phyloP scores from a whole-genome alignment of 2,888 invertebrate genomes.

The Myopa tessellatipennis region DNA sequence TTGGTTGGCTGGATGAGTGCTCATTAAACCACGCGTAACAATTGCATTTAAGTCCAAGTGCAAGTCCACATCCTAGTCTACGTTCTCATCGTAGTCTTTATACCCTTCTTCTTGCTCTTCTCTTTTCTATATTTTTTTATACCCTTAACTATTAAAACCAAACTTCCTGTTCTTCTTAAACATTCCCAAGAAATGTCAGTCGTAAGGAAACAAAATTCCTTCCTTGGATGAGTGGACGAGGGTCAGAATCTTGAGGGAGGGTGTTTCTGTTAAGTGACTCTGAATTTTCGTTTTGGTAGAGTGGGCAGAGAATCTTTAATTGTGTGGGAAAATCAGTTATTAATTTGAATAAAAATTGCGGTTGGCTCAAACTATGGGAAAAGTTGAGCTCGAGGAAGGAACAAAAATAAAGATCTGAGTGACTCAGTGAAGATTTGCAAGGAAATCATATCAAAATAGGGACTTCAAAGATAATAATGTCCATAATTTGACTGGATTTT shows the following conservation, averaged over 20 bases:
- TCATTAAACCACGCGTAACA: slow-evolving; percentile 37
- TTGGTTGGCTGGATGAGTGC: background rate
- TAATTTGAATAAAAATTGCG: background rate
- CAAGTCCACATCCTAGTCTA: no score
- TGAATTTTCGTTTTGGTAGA: background rate
- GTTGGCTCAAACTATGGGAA: background rate
- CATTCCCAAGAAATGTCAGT: background rate
- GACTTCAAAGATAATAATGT: no score
- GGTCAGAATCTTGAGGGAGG: background rate
- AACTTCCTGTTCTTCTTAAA: no score
- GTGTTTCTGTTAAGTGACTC: background rate
- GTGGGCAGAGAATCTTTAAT: slow-evolving; percentile 16
- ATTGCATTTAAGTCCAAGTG: no score
- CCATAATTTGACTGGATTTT: no score
- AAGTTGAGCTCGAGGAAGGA: background rate
- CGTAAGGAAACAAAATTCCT: slow-evolving; percentile 9
- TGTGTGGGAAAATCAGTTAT: slow-evolving; percentile 35
- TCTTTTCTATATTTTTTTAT: no score
- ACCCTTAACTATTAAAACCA: no score
- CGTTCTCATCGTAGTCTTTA: background rate
- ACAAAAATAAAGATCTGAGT: no score
- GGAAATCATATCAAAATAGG: no score
- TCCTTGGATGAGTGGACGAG: slow-evolving; percentile 2
- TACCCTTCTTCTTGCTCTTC: no score
- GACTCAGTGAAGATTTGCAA: no score